Percentiles rank a stretch among this genome's conserved stretches.
phyloP scores from a whole-genome alignment of 2,888 invertebrate species.

The Gasteruption jaculator region DNA sequence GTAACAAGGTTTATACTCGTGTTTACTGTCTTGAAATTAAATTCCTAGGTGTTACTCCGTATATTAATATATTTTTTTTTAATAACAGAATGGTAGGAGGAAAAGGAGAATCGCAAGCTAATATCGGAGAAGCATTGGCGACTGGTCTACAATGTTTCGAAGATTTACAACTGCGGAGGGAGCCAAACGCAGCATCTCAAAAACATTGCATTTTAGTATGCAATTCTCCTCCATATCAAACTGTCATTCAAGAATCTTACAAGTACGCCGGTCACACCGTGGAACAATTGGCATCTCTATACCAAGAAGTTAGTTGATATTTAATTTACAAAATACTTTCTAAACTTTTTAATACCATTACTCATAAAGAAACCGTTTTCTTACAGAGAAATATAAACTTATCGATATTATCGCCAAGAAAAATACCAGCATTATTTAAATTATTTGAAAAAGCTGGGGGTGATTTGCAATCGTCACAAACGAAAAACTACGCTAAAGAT shows the following conservation, averaged over 20 bases:
- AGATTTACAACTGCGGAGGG: slow-evolving; percentile 65
- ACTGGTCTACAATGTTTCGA: slow-evolving; percentile 86
- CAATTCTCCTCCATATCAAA: slow-evolving; percentile 87
- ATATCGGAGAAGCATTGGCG: slow-evolving; percentile 85
- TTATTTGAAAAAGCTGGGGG: slow-evolving; percentile 89
- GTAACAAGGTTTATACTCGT: no score
- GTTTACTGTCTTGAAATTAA: no score
- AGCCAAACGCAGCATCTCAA: slow-evolving; percentile 56
- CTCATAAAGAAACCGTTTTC: no score
- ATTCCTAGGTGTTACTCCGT: neutral
- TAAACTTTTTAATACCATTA: no score
- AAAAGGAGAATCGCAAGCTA: slow-evolving; percentile 83
- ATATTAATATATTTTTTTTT: slow-evolving; percentile 4
- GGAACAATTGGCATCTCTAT: slow-evolving; percentile 77
- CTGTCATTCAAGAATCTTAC: slow-evolving; percentile 73
- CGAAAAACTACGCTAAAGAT: slow-evolving; percentile 90
- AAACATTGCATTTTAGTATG: slow-evolving; percentile 81
- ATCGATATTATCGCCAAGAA: slow-evolving; percentile 84
- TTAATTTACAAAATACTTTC: neutral
- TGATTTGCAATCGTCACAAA: slow-evolving; percentile 71
- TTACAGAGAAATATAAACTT: slow-evolving; percentile 74
- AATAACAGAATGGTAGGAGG: slow-evolving; percentile 74
- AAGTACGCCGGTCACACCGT: slow-evolving; percentile 71
- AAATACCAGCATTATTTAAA: slow-evolving; percentile 79
- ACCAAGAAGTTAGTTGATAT: slow-evolving; percentile 63